A percentile compares a stretch with the other conserved stretches of the same genome.
Evolutionary conservation across 2,888 invertebrate species (phyloP).

Genomic region (Patella caerulea): DNA sequence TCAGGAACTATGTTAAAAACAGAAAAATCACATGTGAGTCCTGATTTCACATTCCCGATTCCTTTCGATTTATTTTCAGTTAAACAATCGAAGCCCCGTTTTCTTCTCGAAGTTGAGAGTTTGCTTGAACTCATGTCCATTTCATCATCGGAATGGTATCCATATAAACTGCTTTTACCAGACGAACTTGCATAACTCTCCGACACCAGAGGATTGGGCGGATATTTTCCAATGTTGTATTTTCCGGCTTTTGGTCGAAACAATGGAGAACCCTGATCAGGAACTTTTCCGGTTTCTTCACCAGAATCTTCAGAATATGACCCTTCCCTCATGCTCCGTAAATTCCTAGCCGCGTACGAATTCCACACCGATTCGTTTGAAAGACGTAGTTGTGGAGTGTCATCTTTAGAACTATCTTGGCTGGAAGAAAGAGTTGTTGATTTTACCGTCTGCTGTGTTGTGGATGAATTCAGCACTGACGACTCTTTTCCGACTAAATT

Average conservation of each 20-base stretch:
- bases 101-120: constrained; percentile 1
- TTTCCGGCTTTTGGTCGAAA: background rate
- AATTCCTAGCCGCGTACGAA: constrained; percentile 60
- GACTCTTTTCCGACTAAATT: background rate
- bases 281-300: constrained; percentile 28
- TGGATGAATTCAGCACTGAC: background rate
- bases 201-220: background rate
- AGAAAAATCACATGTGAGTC: constrained; percentile 36
- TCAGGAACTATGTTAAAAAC: background rate
- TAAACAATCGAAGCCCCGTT: background rate
- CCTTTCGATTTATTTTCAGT: background rate
- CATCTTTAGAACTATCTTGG: constrained; percentile 52
- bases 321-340: constrained; percentile 58
- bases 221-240: constrained; percentile 8
- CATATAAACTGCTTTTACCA: constrained; percentile 25
- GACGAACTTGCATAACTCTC: constrained; percentile 1
- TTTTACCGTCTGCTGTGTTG: constrained; percentile 25
- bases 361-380: constrained; percentile 58
- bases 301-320: constrained; percentile 53
- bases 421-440: constrained; percentile 45
- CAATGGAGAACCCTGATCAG: constrained; percentile 24
- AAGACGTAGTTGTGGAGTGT: constrained; percentile 61
- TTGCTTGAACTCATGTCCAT: constrained; percentile 20
- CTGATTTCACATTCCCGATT: constrained; percentile 19
- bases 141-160: constrained; percentile 54